These are phyloP conservation scores for Musca vetustissima DNA, from an alignment of 1,140 invertebrate species.

Conservation along the genomic window DNA sequence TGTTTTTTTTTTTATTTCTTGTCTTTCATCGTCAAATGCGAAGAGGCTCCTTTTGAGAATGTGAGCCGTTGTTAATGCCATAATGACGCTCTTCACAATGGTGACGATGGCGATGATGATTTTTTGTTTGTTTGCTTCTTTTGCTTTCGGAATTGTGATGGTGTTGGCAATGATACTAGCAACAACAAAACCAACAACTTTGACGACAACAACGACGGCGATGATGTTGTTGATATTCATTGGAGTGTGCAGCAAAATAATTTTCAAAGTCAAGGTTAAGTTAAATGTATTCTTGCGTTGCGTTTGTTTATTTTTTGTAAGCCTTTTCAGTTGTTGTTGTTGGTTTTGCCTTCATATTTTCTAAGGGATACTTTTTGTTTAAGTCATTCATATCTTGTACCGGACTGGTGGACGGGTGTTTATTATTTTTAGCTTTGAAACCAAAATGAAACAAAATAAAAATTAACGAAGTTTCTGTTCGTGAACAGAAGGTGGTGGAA, in stretches of 20 bases:
- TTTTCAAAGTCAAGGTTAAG: constrained; percentile 24
- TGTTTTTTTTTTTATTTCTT: neutral
- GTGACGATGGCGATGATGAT: neutral
- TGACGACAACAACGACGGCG: constrained; percentile 8
- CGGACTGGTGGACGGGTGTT: neutral
- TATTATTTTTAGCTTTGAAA: constrained; percentile 7
- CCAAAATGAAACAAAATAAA: neutral
- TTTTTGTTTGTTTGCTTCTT: too few species aligned
- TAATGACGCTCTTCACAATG: neutral
- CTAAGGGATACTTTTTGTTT: neutral
- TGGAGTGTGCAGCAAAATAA: constrained; percentile 2
- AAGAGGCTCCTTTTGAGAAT: too few species aligned
- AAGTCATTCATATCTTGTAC: too few species aligned
- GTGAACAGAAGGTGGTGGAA: neutral
- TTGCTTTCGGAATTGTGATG: too few species aligned
- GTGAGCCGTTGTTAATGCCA: too few species aligned
- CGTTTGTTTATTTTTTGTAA: constrained; percentile 22
- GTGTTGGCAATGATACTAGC: too few species aligned
- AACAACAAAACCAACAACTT: neutral
- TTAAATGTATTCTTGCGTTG: constrained; percentile 9
- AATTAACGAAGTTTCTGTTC: neutral
- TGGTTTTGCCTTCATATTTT: neutral
- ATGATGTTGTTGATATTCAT: neutral
- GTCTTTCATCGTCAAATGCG: neutral
- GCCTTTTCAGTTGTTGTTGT: neutral